Evolutionary conservation across 2,113 vertebrate genomes (phyloP).

Genomic region (Prinia subflava): DNA sequence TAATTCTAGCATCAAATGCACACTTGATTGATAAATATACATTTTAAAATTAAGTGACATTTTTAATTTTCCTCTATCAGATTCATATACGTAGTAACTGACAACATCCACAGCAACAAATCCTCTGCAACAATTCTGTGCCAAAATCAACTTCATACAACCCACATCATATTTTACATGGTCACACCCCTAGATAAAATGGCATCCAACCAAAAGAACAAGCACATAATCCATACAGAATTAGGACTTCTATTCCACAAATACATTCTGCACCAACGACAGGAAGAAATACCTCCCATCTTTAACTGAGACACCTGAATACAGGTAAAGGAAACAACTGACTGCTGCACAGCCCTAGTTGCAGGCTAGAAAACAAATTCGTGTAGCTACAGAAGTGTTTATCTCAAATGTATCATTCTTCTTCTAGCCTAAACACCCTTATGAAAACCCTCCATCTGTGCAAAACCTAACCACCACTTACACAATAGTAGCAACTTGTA

Average conservation of each 20-base stretch:
- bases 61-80: neutral
- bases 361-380: neutral
- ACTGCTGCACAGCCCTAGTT: neutral
- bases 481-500: accelerated
- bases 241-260: neutral
- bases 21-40: neutral
- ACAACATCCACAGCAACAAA: neutral
- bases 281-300: neutral
- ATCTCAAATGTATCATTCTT: neutral
- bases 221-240: neutral
- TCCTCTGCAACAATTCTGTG: neutral
- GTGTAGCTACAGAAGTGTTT: neutral
- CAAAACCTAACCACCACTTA: neutral
- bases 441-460: neutral
- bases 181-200: neutral
- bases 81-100: neutral
- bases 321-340: neutral
- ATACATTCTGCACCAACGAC: neutral
- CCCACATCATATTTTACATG: neutral
- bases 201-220: neutral
- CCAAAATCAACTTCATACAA: neutral
- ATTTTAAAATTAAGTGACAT: neutral
- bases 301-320: neutral
- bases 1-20: neutral
- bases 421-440: neutral